Base-by-base conservation (phyloP, 2,888 invertebrate genomes). In the Glaucopsyche alexis region DNA sequence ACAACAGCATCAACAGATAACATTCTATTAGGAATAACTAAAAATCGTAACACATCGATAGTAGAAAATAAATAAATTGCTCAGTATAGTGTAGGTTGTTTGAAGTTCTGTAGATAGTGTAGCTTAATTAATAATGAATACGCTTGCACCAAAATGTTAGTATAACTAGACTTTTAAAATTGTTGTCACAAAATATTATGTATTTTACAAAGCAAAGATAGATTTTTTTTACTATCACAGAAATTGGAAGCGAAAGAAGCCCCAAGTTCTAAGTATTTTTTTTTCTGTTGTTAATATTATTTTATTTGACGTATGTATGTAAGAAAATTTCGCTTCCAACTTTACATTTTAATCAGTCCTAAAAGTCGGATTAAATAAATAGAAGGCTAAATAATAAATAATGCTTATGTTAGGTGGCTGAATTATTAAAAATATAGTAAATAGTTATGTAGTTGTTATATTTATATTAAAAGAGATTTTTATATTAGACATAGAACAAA, bases 1-100 rank as follows among this genome's bases (percentile, higher is more conserved):
- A 92, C 84, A 14, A 88, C 90, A 64, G 91, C 91, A 78, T 93
- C 93, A 69, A 92, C 93, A 45, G 93, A 93, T 84, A 93, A 93
- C 79, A 93, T 93, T 83, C 85, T 93, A 79, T 82, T 92, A 82
- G 92, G 93, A 80, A 90, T 90, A 87, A 80, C 86, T 78, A 92
- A 91, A 82, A 88, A 81, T 83, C 85, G 87, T 77, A 88, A 85
- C 81, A 79, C 79, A 76, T 88, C 86, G 72, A 78, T 87, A 82
- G 86, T 87, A 76, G 85, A 83, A 80, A 83, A 86, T 71, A 83
- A 84, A 80, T 80, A 80, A 72, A 11, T 72, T 40, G 49, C 72
- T 40, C 65, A 72, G 66, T 38, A 52, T 65, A 66, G 42, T 52
- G 38, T 67, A 52, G 38, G 42, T 67, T 19, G 47, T 67, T 42